Base-by-base conservation (phyloP, 2,797 vertebrate species). In the Acipenser transmontanus region DNA sequence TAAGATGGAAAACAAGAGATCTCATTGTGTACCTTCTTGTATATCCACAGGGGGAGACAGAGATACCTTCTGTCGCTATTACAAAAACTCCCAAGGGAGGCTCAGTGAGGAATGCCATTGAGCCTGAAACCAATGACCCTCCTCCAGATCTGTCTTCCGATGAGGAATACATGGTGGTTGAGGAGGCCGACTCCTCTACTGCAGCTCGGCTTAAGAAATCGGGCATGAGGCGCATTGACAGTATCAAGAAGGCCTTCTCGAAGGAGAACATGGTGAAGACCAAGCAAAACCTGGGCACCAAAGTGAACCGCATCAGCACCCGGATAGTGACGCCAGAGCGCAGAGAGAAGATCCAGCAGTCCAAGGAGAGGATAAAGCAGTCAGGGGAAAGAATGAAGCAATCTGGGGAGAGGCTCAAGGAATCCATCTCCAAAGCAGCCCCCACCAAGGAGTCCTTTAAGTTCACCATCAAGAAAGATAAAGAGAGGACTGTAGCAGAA, bases 241-340 rank as follows among this genome's bases (percentile, higher is more conserved):
- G 88, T 72, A 89, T 99, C 76, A 98, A 93, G 85, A 95, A 95
- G 1, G 92, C 96, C 1, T 98, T 99, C 88, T 94, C 96, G 77
- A 96, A 91, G 75, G 95, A 98, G 85, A 97, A 82, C 73, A 93
- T 98, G 85, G 87, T 79, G 83, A 97, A 96, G 77, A 97, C 93
- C 1, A 93, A 91, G 62, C 94, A 90, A 78, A 95, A 87, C 78
- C 85, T 98, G 70, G 95, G 95, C 75, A 93, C 88, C 79, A 96
- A 88, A 83, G 90, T 99, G 77, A 91, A 92, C 79, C 84, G 86
- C 81, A 89, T 99, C 65, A 94, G 92, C 61, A 96, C 95, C 64
- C 95, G 94, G 81, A 94, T 99, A 47, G 94, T 98, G 70, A 94
- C 97, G 0, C 88, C 89, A 0, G 95, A 98, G 76, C 87, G 93